A percentile compares a stretch with the other conserved stretches of the same genome.
These are phyloP conservation scores for Setipinna tenuifilis DNA, from an alignment of 2,797 vertebrate species.

Conservation along the genomic window DNA sequence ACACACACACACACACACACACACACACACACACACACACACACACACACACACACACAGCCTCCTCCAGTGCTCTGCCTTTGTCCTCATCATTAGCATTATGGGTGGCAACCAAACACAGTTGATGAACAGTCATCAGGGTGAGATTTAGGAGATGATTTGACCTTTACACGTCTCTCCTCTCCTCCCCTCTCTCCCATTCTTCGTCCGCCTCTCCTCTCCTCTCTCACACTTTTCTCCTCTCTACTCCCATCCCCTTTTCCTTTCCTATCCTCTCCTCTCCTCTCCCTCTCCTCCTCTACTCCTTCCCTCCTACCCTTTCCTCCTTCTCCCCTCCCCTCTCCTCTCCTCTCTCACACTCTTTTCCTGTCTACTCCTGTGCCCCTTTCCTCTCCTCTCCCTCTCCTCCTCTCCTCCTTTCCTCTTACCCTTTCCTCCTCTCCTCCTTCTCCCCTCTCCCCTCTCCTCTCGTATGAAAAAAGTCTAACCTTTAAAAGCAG, in stretches of 20 bases:
- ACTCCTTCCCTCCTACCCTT: neutral
- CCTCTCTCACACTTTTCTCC: neutral
- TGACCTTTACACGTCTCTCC: slow-evolving; percentile 81
- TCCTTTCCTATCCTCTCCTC: neutral
- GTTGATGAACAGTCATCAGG: slow-evolving; percentile 77
- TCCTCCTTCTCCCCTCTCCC: slow-evolving; percentile 59
- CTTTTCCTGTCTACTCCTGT: slow-evolving; percentile 23
- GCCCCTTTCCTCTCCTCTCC: slow-evolving; percentile 65
- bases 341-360: slow-evolving; percentile 59
- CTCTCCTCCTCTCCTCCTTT: slow-evolving; percentile 58
- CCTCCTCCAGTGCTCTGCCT: slow-evolving; percentile 57
- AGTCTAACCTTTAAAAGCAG: slow-evolving; percentile 85
- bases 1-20: slow-evolving; percentile 32
- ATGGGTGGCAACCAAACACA: slow-evolving; percentile 74
- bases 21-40: slow-evolving; percentile 12
- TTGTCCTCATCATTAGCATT: slow-evolving; percentile 72
- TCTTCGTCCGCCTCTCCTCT: too few relatives aligned
- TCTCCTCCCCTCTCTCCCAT: slow-evolving; percentile 51
- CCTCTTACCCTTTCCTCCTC: slow-evolving; percentile 62
- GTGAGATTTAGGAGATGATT: slow-evolving; percentile 61
- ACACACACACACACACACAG: neutral
- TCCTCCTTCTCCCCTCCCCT: slow-evolving; percentile 59
- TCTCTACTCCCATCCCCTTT: neutral
- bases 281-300: neutral
- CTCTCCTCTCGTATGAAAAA: slow-evolving; percentile 69